Conservation (phyloP, 2,113 vertebrate species). For the Polyodon spathula region DNA sequence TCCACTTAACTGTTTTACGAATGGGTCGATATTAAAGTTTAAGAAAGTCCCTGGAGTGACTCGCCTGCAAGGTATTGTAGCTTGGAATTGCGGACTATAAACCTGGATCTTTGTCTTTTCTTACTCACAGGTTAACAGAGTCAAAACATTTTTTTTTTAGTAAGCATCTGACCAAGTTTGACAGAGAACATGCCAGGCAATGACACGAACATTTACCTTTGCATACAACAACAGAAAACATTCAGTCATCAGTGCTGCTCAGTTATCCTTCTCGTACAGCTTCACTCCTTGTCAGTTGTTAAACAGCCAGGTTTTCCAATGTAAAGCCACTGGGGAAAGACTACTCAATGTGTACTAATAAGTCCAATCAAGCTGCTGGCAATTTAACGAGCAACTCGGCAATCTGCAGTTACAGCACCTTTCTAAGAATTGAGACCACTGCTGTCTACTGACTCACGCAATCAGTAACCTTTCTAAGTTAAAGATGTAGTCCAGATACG, state of each 20-base stretch:
- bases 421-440: not conserved
- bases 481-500: not conserved
- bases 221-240: not conserved
- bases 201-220: not conserved
- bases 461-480: not conserved
- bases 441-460: not conserved
- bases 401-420: not conserved
- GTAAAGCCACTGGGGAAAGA: not conserved
- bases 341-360: constrained; percentile 1
- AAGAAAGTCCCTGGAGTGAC: not conserved
- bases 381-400: not conserved
- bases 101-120: too few species aligned
- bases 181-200: not conserved
- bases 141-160: not conserved
- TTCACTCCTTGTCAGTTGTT: not conserved
- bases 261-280: not conserved
- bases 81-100: not conserved
- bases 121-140: not conserved
- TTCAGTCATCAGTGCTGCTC: not conserved
- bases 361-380: not conserved
- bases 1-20: not conserved
- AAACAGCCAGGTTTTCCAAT: not conserved
- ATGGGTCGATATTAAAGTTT: not conserved
- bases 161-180: not conserved
- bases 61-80: not conserved